phyloP scores from a whole-genome alignment of 2,113 vertebrate species.

The Microcebus tavaratra region DNA sequence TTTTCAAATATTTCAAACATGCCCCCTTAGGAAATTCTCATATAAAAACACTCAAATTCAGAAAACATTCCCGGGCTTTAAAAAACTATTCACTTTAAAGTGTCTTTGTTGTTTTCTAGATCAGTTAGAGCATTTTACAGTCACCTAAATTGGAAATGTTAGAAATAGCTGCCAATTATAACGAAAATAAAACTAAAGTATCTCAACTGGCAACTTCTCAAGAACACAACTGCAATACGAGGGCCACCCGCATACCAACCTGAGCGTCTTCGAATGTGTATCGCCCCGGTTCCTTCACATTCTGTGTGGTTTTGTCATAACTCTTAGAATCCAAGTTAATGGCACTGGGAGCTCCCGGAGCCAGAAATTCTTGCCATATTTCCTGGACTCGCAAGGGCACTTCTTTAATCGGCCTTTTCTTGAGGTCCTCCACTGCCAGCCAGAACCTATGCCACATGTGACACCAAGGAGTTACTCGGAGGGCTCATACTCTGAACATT shows the following conservation, averaged over 20 bases:
- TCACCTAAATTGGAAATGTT: background rate
- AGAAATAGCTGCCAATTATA: background rate
- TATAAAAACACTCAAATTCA: background rate
- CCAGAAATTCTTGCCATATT: constrained; percentile 98
- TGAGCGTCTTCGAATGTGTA: constrained; percentile 98
- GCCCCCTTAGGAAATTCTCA: background rate
- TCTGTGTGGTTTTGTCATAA: constrained; percentile 97
- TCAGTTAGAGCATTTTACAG: background rate
- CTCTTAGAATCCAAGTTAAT: constrained; percentile 99
- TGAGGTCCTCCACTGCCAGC: constrained; percentile 96
- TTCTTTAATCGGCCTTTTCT: constrained; percentile 95
- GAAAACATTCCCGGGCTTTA: background rate
- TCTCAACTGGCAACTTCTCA: background rate
- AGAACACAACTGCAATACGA: background rate
- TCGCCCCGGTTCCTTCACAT: constrained; percentile 95
- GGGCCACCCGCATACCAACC: constrained; percentile 81
- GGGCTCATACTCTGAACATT: background rate
- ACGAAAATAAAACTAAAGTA: background rate
- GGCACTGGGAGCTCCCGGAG: constrained; percentile 95
- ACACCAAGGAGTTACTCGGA: background rate
- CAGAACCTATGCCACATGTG: constrained; percentile 90
- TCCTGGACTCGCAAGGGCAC: constrained; percentile 95
- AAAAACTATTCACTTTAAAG: background rate
- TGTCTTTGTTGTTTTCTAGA: background rate
- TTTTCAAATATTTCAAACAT: background rate